Evolutionary conservation across 2,113 vertebrate genomes (phyloP).

Genomic region (Lamprologus sp.): DNA sequence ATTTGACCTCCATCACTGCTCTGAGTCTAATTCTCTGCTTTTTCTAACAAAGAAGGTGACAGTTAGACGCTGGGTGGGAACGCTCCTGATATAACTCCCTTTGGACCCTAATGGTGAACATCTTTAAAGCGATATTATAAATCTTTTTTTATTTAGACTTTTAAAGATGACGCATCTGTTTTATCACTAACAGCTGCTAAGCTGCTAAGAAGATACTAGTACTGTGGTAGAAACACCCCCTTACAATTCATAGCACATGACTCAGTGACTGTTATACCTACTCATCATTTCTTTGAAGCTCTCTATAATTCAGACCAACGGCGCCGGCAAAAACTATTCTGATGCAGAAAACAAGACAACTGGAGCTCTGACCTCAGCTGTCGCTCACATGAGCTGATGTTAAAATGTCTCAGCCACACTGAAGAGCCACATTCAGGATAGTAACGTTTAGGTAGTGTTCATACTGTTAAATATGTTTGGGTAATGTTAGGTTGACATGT

Average conservation of each 20-base stretch:
- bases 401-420: neutral
- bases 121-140: neutral
- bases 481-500: neutral
- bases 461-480: rapidly evolving
- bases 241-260: neutral
- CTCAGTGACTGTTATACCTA: neutral
- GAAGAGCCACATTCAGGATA: neutral
- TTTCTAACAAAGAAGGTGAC: neutral
- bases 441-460: rapidly evolving
- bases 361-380: neutral
- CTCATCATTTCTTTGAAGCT: neutral
- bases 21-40: neutral
- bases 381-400: neutral
- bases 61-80: no score
- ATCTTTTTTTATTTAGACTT: neutral
- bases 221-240: neutral
- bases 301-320: neutral
- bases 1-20: neutral
- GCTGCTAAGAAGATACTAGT: neutral
- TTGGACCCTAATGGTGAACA: neutral
- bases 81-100: neutral
- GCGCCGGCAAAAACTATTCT: neutral
- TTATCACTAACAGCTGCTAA: neutral
- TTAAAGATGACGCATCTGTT: neutral
- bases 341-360: neutral